These are phyloP conservation scores for Arenaria interpres DNA, from an alignment of 2,113 vertebrate genomes.

Conservation along the genomic window DNA sequence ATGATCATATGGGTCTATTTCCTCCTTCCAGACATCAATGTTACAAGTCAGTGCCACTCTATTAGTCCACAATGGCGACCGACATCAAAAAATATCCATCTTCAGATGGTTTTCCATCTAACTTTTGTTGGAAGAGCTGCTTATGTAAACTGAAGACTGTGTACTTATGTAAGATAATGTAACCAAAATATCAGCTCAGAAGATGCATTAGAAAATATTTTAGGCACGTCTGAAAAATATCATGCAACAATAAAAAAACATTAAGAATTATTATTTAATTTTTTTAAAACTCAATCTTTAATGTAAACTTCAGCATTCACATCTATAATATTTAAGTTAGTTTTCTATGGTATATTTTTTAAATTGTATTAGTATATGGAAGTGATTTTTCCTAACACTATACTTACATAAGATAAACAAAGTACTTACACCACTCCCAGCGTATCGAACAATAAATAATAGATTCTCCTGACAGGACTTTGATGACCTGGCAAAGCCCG, in stretches of 20 bases:
- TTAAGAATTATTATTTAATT: not conserved
- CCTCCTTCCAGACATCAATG: slow-evolving; percentile 6
- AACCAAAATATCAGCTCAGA: not conserved
- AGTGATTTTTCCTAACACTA: slow-evolving; percentile 75
- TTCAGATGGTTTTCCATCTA: not conserved
- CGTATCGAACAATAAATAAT: slow-evolving; percentile 84
- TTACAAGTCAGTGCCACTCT: not conserved
- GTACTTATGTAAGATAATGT: not conserved
- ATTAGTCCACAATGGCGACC: not conserved
- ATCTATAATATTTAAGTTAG: not conserved
- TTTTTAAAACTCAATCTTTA: not conserved
- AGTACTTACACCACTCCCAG: slow-evolving; percentile 77
- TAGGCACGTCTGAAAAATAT: not conserved
- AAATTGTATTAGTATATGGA: slow-evolving; percentile 63
- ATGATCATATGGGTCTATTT: not conserved
- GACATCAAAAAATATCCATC: not conserved
- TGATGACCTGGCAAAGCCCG: slow-evolving; percentile 85
- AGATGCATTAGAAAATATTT: not conserved
- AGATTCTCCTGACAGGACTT: slow-evolving; percentile 81
- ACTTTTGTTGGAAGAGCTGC: not conserved
- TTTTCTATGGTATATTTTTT: slow-evolving; percentile 20
- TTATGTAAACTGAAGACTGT: not conserved
- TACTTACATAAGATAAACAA: slow-evolving; percentile 86
- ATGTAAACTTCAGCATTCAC: not conserved
- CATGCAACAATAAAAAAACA: slow-evolving; percentile 13